Percentiles rank a stretch among this genome's conserved stretches.
Evolutionary conservation across 2,888 invertebrate genomes (phyloP).

Genomic region (Cecidostiba fungosa): DNA sequence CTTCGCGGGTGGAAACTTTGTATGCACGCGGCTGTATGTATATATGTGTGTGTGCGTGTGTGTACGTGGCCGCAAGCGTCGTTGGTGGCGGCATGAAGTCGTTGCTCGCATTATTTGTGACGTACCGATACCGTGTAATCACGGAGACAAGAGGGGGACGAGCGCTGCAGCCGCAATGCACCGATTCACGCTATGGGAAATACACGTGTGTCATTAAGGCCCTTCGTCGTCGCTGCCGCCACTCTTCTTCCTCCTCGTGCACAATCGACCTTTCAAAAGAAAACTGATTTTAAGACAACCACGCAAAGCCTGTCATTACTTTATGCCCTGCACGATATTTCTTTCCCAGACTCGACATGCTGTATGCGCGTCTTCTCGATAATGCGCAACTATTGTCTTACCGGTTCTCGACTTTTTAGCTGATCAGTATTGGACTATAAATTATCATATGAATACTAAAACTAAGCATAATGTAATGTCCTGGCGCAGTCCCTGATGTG

Average conservation of each 20-base stretch:
- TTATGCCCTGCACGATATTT: conserved; percentile 41
- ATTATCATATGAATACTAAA: neutral
- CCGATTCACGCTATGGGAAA: conserved; percentile 74
- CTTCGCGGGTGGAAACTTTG: conserved; percentile 67
- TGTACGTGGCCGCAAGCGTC: conserved; percentile 63
- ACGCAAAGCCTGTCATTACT: conserved; percentile 48
- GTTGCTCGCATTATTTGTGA: conserved; percentile 72
- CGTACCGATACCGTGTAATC: conserved; percentile 76
- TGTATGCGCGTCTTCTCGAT: neutral
- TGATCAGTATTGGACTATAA: neutral
- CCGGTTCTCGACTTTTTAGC: neutral
- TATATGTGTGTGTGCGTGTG: neutral
- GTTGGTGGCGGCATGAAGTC: conserved; percentile 63
- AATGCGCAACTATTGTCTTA: neutral
- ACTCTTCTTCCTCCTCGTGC: neutral
- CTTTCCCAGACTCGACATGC: conserved; percentile 4
- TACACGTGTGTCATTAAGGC: conserved; percentile 76
- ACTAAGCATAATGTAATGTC: neutral
- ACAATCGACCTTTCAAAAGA: conserved; percentile 54
- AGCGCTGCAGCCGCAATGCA: conserved; percentile 50
- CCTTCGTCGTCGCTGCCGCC: conserved; percentile 40
- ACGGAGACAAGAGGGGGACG: conserved; percentile 62
- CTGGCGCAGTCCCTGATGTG: no score
- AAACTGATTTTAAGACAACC: conserved; percentile 57
- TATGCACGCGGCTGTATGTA: conserved; percentile 66